A percentile compares a stretch with the other conserved stretches of the same genome.
Conservation (phyloP, 2,113 vertebrate genomes). For the Reinhardtius hippoglossoides region DNA sequence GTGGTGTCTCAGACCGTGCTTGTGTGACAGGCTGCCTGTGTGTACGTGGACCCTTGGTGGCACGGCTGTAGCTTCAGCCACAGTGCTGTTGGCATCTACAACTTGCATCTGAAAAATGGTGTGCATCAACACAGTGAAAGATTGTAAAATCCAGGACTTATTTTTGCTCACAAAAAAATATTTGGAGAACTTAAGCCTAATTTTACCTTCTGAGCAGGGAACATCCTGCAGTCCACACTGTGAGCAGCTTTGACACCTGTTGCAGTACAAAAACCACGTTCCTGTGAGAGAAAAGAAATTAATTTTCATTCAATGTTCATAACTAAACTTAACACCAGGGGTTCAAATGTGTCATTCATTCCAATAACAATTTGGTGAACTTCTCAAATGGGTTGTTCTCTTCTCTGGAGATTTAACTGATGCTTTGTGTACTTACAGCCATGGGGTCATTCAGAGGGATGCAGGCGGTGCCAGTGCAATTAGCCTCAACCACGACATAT, state of each 20-base stretch:
- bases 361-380: neutral
- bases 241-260: conserved; percentile 19
- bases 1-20: conserved; percentile 71
- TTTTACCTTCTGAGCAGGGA: conserved; percentile 63
- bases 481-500: conserved; percentile 77
- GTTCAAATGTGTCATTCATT: neutral
- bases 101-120: conserved; percentile 45
- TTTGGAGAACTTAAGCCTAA: neutral
- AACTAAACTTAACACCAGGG: neutral
- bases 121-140: neutral
- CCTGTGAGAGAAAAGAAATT: conserved; percentile 47
- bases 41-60: conserved; percentile 4
- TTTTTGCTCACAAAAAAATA: rapidly evolving
- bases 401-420: neutral
- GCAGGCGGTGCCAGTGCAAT: conserved; percentile 75
- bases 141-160: neutral
- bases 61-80: neutral
- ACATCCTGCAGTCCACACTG: conserved; percentile 74
- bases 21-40: conserved; percentile 17
- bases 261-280: conserved; percentile 75
- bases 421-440: conserved; percentile 75
- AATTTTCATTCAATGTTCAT: neutral
- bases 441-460: conserved; percentile 43
- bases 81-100: conserved; percentile 59
- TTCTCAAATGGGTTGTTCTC: neutral